Evolutionary conservation across 2,113 vertebrate genomes (phyloP).

Genomic region (Semnornis frantzii): DNA sequence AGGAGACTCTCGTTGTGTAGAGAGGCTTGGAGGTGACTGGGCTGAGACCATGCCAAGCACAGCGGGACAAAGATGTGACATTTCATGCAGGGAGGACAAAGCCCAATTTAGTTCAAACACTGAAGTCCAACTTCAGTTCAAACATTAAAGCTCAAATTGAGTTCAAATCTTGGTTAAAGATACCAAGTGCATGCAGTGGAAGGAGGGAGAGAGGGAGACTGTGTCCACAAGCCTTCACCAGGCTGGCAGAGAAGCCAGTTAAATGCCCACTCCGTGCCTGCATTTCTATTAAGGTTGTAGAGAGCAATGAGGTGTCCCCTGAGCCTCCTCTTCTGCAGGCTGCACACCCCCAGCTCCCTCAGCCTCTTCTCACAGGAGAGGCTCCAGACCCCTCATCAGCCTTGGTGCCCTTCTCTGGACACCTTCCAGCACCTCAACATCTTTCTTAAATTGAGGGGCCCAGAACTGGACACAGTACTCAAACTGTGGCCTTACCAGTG

Average conservation of each 20-base stretch:
- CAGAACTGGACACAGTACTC: too few species aligned
- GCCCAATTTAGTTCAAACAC: background rate
- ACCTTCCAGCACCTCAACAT: too few species aligned
- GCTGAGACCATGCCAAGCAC: background rate
- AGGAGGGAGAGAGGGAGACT: background rate
- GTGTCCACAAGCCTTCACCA: background rate
- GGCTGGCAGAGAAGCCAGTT: background rate
- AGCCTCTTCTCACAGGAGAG: too few species aligned
- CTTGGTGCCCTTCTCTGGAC: too few species aligned
- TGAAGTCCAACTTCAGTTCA: background rate
- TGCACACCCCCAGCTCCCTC: too few species aligned
- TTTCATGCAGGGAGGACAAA: background rate
- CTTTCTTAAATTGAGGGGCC: too few species aligned
- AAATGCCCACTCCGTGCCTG: background rate
- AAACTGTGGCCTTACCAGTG: too few species aligned
- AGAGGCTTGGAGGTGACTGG: accelerated
- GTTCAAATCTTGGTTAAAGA: background rate
- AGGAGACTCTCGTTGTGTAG: background rate
- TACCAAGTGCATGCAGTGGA: background rate
- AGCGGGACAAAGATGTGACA: background rate
- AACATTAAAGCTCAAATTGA: background rate
- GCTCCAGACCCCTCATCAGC: too few species aligned
- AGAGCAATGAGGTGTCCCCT: too few species aligned
- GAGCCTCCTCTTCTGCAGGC: too few species aligned
- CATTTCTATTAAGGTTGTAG: background rate